These are phyloP conservation scores for Dexiosoma caninum DNA, from an alignment of 2,888 invertebrate genomes.

Conservation along the genomic window DNA sequence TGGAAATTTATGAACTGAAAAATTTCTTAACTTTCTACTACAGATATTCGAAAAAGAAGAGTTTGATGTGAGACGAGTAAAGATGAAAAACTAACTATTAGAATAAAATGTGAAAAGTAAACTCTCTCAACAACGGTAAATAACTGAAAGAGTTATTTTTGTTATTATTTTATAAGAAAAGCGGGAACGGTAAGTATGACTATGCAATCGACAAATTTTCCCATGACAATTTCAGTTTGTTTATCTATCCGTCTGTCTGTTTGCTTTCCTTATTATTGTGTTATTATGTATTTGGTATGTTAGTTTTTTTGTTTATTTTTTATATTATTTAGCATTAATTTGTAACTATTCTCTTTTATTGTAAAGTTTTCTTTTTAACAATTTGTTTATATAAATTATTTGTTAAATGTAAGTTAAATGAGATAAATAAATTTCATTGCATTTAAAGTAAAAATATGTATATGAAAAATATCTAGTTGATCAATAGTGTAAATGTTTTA, in stretches of 20 bases:
- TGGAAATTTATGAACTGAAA: neutral
- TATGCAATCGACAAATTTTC: slow-evolving; percentile 33
- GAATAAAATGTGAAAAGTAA: slow-evolving; percentile 1
- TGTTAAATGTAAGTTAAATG: neutral
- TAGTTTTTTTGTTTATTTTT: neutral
- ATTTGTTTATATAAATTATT: slow-evolving; percentile 4
- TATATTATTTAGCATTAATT: neutral
- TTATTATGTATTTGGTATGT: neutral
- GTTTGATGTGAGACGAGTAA: neutral
- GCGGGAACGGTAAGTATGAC: neutral
- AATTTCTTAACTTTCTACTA: slow-evolving; percentile 5
- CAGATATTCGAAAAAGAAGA: neutral
- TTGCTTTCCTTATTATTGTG: no score
- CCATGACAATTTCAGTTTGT: slow-evolving; percentile 52
- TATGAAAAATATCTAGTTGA: no score
- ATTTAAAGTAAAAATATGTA: neutral
- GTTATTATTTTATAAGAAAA: neutral
- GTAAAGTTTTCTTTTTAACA: neutral
- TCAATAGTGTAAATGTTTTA: neutral
- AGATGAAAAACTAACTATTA: slow-evolving; percentile 15
- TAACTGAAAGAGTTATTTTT: slow-evolving; percentile 1
- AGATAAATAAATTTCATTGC: neutral
- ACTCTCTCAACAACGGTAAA: slow-evolving; percentile 19
- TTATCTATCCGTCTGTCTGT: neutral
- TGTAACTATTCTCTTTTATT: neutral